Conservation (phyloP, 2,113 vertebrate genomes). For the Oncorhynchus mykiss region DNA sequence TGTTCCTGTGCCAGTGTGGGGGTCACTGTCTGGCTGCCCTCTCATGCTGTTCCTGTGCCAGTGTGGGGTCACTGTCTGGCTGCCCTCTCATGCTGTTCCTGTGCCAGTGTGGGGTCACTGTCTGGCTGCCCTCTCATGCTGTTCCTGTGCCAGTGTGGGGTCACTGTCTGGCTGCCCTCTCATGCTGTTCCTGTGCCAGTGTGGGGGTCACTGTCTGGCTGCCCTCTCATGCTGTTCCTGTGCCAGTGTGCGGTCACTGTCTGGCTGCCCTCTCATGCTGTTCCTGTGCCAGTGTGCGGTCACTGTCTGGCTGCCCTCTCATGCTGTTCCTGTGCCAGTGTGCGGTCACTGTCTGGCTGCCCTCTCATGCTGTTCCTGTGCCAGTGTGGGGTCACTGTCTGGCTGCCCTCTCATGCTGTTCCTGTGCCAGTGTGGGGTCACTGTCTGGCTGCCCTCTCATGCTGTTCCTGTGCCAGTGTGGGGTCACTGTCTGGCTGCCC, state of each 20-base stretch:
- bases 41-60: slow-evolving; percentile 9
- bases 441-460: neutral
- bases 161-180: neutral
- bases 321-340: neutral
- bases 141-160: neutral
- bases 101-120: slow-evolving; percentile 8
- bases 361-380: neutral
- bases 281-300: neutral
- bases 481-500: neutral
- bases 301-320: neutral
- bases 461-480: neutral
- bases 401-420: neutral
- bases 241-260: neutral
- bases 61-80: no score
- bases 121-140: neutral
- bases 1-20: neutral
- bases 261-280: neutral
- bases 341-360: neutral
- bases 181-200: neutral
- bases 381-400: neutral
- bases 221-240: neutral
- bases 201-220: neutral
- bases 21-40: neutral
- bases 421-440: no score
- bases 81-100: slow-evolving; percentile 1